These are phyloP conservation scores for Tachuris rubrigastra DNA, from an alignment of 2,113 vertebrate genomes.

Conservation along the genomic window DNA sequence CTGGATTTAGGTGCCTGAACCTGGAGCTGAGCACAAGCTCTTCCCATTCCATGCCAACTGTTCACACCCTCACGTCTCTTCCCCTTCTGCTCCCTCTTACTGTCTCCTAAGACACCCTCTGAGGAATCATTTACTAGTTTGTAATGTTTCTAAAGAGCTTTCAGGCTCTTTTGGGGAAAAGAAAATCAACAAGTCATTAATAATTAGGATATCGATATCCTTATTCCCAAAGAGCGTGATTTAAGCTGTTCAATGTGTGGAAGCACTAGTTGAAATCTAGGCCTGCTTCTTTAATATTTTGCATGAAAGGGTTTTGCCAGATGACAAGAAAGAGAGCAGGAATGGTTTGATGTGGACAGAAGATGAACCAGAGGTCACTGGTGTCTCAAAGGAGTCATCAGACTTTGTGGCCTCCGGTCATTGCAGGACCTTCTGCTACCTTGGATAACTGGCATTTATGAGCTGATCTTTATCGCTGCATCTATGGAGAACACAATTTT, in stretches of 20 bases:
- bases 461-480: background rate
- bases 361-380: background rate
- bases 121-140: background rate
- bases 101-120: background rate
- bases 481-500: background rate
- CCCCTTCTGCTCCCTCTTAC: background rate
- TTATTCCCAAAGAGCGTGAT: background rate
- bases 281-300: background rate
- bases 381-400: background rate
- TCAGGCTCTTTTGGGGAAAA: background rate
- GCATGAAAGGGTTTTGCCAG: background rate
- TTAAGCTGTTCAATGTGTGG: background rate
- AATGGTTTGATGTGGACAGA: background rate
- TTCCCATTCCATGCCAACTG: background rate
- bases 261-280: background rate
- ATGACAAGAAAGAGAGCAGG: background rate
- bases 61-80: background rate
- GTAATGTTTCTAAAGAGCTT: background rate
- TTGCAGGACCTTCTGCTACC: background rate
- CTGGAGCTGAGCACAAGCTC: background rate
- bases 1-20: background rate
- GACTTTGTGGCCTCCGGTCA: background rate
- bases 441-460: background rate
- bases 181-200: background rate
- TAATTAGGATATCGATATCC: background rate